A percentile compares a stretch with the other conserved stretches of the same genome.
These are phyloP conservation scores for Apodemus sylvaticus DNA, from an alignment of 2,113 vertebrate genomes.

Conservation along the genomic window DNA sequence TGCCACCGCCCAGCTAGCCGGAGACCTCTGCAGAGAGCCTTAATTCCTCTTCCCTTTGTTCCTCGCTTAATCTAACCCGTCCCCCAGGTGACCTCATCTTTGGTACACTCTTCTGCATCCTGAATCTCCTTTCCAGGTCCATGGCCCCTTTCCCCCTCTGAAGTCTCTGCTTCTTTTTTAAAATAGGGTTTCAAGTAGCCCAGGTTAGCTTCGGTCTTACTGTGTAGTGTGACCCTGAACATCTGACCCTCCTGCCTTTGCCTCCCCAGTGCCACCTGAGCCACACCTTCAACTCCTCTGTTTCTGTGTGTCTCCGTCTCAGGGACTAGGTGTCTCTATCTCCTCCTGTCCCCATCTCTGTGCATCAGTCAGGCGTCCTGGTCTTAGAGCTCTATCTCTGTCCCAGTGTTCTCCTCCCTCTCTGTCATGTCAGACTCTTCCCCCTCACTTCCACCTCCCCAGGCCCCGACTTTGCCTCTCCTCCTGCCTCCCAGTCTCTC, in stretches of 20 bases:
- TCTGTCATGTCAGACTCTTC: not conserved
- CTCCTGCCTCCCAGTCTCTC: not conserved
- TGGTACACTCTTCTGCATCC: not conserved
- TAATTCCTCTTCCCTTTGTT: not conserved
- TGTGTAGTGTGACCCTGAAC: not conserved
- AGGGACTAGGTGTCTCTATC: not conserved
- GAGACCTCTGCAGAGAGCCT: not conserved
- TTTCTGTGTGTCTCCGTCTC: not conserved
- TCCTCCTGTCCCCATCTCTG: no score
- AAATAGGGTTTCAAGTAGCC: not conserved
- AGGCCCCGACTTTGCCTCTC: not conserved
- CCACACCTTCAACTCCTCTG: not conserved
- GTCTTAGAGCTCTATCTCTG: no score
- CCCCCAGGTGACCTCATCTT: not conserved
- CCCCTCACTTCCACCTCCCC: not conserved
- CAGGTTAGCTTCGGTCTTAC: not conserved
- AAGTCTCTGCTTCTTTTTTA: not conserved
- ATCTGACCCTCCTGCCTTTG: not conserved
- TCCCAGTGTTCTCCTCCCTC: not conserved
- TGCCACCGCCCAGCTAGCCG: no score
- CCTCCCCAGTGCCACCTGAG: not conserved
- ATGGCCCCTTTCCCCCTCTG: not conserved
- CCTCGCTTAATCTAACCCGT: not conserved
- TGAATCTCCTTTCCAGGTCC: not conserved
- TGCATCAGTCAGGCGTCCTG: not conserved